phyloP scores from a whole-genome alignment of 1,140 invertebrate species.

The Papilio machaon region DNA sequence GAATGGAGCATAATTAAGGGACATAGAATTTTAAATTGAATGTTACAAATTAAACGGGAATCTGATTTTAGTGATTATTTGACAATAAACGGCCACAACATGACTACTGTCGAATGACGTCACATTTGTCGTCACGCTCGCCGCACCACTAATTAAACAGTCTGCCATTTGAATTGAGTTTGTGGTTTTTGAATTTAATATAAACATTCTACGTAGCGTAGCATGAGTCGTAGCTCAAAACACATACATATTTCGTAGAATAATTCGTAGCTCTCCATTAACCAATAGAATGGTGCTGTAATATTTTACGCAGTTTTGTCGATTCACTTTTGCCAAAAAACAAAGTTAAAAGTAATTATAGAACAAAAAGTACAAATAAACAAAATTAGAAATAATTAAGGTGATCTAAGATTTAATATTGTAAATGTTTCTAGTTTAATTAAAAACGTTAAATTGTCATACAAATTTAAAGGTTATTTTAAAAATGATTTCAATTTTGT shows the following conservation, averaged over 20 bases:
- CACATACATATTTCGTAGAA: background rate
- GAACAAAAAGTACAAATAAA: background rate
- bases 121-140: background rate
- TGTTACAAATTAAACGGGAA: background rate
- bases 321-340: background rate
- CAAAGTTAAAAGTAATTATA: background rate
- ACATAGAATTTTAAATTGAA: background rate
- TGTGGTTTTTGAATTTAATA: conserved; percentile 9
- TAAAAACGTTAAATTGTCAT: background rate
- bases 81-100: background rate
- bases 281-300: background rate
- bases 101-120: background rate
- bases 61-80: conserved; percentile 4
- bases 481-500: too few relatives aligned
- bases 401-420: background rate
- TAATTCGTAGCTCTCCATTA: background rate
- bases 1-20: background rate
- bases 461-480: too few relatives aligned
- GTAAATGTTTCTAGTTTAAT: background rate
- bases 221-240: background rate
- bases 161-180: conserved; percentile 7
- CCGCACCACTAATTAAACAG: conserved; percentile 14
- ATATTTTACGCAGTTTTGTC: background rate
- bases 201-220: conserved; percentile 2
- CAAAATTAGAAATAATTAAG: background rate